Evolutionary conservation across 2,113 vertebrate genomes (phyloP), one percentile per base, ranked within the genome.

Genomic region (Microtus richardsoni): DNA sequence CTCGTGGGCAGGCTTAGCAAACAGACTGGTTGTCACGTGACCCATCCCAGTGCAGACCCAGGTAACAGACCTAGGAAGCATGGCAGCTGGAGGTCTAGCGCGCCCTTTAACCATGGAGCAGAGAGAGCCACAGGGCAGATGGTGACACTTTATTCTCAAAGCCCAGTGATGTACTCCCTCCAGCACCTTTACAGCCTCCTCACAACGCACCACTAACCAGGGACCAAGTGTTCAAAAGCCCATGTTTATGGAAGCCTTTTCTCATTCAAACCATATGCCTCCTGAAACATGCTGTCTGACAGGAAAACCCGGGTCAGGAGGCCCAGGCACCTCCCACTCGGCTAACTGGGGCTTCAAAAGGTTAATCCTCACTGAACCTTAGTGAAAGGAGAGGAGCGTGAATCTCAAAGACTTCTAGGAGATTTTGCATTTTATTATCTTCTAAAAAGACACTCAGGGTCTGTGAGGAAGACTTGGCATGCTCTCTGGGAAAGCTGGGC

Each of bases 401-500:
- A 95, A 77, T 47, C 73, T 22, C 2, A 4, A 62, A 95, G 62
- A 64, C 47, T 87, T 91, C 54, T 91, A 82, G 82, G 93, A 64
- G 49, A 73, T 70, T 95, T 94, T 82, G 41, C 71, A 84, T 74
- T 93, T 92, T 93, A 49, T 52, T 87, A 1, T 89, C 14, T 75
- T 79, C 88, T 86, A 78, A 93, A 93, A 95, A 91, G 54, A 74
- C 10, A 44, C 36, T 7, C 52, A 28, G 0, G 2, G n/a, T 82
- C 52, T 71, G 3, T n/a, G 73, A 92, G 33, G 14, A 96, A 80
- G 44, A 80, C 24, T 41, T 93, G 73, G 71, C 16, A 62, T 47
- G 41, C 17, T 33, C 36, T 88, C 86, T 68, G 36, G 89, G 85
- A 91, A 91, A 95, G 74, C 66, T 74, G 74, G 93, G 75, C n/a